A percentile compares a stretch with the other conserved stretches of the same genome.
Evolutionary conservation across 2,113 vertebrate species (phyloP).

Genomic region (Osmerus eperlanus): DNA sequence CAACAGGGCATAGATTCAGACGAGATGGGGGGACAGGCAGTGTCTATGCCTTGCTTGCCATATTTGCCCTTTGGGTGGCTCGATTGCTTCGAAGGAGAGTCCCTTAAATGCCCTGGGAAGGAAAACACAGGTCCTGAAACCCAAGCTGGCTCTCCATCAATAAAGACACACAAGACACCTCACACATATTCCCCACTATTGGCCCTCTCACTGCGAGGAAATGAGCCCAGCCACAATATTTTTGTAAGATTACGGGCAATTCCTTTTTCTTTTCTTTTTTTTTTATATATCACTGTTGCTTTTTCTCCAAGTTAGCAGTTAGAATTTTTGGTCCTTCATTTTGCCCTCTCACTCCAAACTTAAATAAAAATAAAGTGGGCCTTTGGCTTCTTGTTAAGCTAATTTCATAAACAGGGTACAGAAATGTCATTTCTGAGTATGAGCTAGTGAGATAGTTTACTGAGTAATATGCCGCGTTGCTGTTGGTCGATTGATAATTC

Average conservation of each 20-base stretch:
- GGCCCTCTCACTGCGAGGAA: constrained; percentile 55
- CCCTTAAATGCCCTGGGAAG: constrained; percentile 37
- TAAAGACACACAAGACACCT: constrained; percentile 27
- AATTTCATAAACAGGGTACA: constrained; percentile 62
- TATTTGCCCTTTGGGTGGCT: neutral
- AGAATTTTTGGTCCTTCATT: neutral
- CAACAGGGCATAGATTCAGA: constrained; percentile 1
- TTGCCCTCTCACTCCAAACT: constrained; percentile 43
- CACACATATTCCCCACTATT: constrained; percentile 53
- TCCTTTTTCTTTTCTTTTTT: constrained; percentile 53
- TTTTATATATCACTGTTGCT: constrained; percentile 37
- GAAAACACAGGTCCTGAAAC: constrained; percentile 54
- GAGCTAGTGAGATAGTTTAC: neutral
- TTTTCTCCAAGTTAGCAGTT: neutral
- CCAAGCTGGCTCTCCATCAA: constrained; percentile 39
- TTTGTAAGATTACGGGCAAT: constrained; percentile 66
- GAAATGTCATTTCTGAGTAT: constrained; percentile 44
- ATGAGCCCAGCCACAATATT: constrained; percentile 72
- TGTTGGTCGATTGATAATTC: too few relatives aligned
- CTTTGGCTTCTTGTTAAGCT: constrained; percentile 56
- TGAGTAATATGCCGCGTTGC: neutral
- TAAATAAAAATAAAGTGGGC: constrained; percentile 60
- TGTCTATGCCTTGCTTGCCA: neutral
- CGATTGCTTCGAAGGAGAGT: constrained; percentile 17
- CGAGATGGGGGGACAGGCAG: constrained; percentile 5